Evolutionary conservation across 2,113 vertebrate genomes (phyloP).

Genomic region (Heteronetta atricapilla): DNA sequence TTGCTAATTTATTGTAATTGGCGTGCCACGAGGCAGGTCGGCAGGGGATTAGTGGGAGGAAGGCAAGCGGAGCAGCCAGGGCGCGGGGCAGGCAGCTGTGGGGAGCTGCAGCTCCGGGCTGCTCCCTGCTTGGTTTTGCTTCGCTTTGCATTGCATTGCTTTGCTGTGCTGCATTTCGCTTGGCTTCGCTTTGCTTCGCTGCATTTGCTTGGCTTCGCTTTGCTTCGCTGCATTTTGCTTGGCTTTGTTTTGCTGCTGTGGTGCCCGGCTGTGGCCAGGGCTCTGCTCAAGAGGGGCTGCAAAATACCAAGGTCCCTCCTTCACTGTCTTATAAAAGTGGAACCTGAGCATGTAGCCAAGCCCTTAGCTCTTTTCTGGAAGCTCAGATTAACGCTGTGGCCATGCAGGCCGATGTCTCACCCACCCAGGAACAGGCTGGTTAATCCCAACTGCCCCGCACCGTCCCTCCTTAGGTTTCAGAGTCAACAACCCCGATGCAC

Average conservation of each 20-base stretch:
- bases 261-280: background rate
- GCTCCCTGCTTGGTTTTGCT: background rate
- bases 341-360: background rate
- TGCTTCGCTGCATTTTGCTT: background rate
- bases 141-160: background rate
- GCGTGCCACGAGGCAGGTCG: background rate
- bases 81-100: background rate
- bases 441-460: background rate
- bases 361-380: background rate
- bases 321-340: background rate
- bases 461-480: background rate
- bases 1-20: background rate
- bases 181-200: background rate
- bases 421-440: background rate
- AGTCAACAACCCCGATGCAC: background rate
- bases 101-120: background rate
- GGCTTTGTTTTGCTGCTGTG: background rate
- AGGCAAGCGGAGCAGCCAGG: background rate
- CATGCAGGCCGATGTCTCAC: background rate
- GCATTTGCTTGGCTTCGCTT: background rate
- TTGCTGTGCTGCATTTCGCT: background rate
- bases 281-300: background rate
- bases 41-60: background rate
- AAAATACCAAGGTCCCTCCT: accelerated
- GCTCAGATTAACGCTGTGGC: background rate